Evolutionary conservation across 2,113 vertebrate genomes (phyloP).

Genomic region (Aegithalos caudatus): DNA sequence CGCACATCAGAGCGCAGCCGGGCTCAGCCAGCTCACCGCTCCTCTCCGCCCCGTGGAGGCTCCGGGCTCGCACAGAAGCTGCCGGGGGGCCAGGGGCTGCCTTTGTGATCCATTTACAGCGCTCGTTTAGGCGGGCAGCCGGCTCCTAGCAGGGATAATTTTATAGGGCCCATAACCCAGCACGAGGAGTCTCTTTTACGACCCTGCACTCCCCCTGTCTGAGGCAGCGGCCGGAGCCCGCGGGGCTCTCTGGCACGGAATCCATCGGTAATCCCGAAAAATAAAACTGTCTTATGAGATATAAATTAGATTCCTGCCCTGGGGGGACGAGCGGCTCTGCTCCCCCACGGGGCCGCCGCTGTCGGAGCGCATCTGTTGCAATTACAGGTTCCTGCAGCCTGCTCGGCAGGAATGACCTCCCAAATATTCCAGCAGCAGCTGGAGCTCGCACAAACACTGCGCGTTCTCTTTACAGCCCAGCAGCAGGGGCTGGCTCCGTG

Average conservation of each 20-base stretch:
- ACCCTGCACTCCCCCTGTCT: neutral
- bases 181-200: neutral
- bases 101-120: neutral
- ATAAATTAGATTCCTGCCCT: constrained; percentile 12
- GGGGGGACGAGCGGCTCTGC: neutral
- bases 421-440: neutral
- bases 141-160: neutral
- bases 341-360: neutral
- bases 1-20: too few relatives aligned
- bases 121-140: neutral
- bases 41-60: too few relatives aligned
- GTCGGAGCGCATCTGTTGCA: neutral
- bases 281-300: constrained; percentile 48
- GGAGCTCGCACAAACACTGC: neutral
- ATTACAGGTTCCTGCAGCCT: neutral
- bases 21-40: too few relatives aligned
- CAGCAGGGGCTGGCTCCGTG: neutral
- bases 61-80: neutral
- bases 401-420: neutral
- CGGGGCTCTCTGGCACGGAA: neutral
- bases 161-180: constrained; percentile 31
- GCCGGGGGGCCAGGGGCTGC: neutral
- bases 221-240: neutral
- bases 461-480: fast-evolving
- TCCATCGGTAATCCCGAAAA: neutral